Conservation (phyloP, 2,888 invertebrate species). For the Trachelus stipa region DNA sequence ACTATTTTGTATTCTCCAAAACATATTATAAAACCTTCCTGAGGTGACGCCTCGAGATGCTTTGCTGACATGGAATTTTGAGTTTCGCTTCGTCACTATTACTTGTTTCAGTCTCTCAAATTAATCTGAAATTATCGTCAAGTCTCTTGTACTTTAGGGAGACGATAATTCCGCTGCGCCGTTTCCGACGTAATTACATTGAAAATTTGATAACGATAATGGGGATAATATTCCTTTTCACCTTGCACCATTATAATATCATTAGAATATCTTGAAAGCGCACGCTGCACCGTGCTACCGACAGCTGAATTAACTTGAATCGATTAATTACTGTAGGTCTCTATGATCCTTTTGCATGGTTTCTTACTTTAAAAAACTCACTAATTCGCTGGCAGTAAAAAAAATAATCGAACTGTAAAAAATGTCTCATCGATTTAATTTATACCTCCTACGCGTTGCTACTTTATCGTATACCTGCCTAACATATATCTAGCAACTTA, state of each 20-base stretch:
- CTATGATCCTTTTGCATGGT: neutral
- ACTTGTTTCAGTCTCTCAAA: neutral
- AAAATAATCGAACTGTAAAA: neutral
- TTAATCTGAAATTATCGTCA: neutral
- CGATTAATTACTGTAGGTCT: neutral
- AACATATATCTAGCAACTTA: too few relatives aligned
- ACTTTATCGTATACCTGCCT: neutral
- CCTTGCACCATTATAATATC: neutral
- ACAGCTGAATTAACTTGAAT: too few relatives aligned
- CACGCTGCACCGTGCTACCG: too few relatives aligned
- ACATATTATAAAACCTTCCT: constrained; percentile 2
- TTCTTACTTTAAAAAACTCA: neutral
- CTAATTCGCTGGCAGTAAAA: neutral
- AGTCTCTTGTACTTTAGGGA: neutral
- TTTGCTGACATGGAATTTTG: neutral
- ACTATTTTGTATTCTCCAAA: constrained; percentile 22
- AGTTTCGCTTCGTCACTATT: neutral
- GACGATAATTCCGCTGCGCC: neutral
- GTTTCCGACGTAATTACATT: neutral
- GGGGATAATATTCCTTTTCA: neutral
- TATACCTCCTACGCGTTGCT: too few relatives aligned
- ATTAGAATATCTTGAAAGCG: constrained; percentile 4
- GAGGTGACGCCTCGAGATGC: neutral
- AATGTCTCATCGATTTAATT: neutral
- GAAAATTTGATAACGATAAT: constrained; percentile 5